Evolutionary conservation across 2,113 vertebrate species (phyloP), one percentile per base, ranked within the genome.

Genomic region (Toxotes chatareus): DNA sequence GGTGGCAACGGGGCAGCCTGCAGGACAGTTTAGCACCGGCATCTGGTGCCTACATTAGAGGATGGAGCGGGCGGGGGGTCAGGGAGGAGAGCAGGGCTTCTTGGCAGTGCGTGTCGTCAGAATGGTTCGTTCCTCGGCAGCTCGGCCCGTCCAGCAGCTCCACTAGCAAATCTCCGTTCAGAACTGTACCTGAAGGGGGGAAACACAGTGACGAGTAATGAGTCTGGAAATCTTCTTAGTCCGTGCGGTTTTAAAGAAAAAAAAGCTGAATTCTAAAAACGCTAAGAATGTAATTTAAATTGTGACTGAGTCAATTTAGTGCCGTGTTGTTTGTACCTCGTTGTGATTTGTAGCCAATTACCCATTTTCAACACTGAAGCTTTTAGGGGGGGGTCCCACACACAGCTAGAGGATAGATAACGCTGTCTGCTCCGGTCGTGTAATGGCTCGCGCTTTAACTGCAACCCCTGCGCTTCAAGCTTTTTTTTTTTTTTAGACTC

Each of bases 81-180:
- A 51, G 46, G 62, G 74, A 80, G 81, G 84, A 65, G 76, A 86
- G 85, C 81, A 78, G 91, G 86, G 88, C 89, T 93, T 94, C 92
- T 94, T 95, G 93, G 95, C 94, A 95, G 94, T 95, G 94, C 78
- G 70, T 88, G 92, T 93, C 57, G 23, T 93, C 91, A 86, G 82
- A 86, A 63, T 77, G 76, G 69, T 90, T 82, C 72, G 81, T 85
- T 91, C 82, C 62, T 82, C 60, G 75, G 82, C 83, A 40, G 86
- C 73, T 73, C 17, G 61, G 76, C 73, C 72, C 61, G 16, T 86
- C 79, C 79, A 76, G 88, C 86, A 63, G 85, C 77, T 86, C 89
- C 69, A 23, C 60, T 38, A 27, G 76, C 64, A 57, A 8, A 49
- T 53, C 67, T 84, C 68, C 67, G 16, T 31, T 93, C 82, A 93